Evolutionary conservation across 2,888 invertebrate species (phyloP).

Genomic region (Drosophila birchii): DNA sequence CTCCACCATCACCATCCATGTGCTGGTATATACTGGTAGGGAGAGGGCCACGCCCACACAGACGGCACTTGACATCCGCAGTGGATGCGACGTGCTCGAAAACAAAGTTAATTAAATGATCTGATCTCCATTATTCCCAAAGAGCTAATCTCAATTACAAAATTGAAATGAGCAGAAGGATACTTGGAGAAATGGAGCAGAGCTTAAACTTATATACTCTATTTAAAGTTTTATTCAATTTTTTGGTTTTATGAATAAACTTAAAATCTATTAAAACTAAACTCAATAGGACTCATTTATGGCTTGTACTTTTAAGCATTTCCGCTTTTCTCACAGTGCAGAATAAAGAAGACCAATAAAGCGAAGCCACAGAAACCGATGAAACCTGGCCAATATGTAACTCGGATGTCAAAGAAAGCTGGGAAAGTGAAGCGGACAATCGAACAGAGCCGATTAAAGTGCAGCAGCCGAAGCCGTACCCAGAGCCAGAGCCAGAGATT

Average conservation of each 20-base stretch:
- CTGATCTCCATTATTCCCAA: conserved; percentile 82
- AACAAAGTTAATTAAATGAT: conserved; percentile 84
- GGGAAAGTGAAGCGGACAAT: conserved; percentile 70
- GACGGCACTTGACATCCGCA: conserved; percentile 56
- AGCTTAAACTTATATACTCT: too few species aligned
- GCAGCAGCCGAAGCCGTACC: conserved; percentile 40
- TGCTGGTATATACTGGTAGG: not conserved
- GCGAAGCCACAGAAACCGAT: conserved; percentile 41
- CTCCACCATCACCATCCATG: not conserved
- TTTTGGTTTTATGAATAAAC: not conserved
- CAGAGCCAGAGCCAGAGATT: conserved; percentile 9
- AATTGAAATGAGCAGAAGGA: conserved; percentile 80
- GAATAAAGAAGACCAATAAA: conserved; percentile 20
- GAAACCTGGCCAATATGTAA: conserved; percentile 72
- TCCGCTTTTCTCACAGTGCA: conserved; percentile 5
- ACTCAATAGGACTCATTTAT: not conserved
- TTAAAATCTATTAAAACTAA: not conserved
- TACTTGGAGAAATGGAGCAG: conserved; percentile 16
- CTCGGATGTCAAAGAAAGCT: conserved; percentile 77
- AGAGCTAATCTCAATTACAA: conserved; percentile 83
- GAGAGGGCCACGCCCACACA: conserved; percentile 37
- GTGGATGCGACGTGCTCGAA: conserved; percentile 68
- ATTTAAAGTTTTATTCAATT: not conserved
- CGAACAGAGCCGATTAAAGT: conserved; percentile 62
- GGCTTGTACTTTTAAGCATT: not conserved